A percentile compares a stretch with the other conserved stretches of the same genome.
Conservation (phyloP, 2,113 vertebrate species). For the Phainopepla nitens region DNA sequence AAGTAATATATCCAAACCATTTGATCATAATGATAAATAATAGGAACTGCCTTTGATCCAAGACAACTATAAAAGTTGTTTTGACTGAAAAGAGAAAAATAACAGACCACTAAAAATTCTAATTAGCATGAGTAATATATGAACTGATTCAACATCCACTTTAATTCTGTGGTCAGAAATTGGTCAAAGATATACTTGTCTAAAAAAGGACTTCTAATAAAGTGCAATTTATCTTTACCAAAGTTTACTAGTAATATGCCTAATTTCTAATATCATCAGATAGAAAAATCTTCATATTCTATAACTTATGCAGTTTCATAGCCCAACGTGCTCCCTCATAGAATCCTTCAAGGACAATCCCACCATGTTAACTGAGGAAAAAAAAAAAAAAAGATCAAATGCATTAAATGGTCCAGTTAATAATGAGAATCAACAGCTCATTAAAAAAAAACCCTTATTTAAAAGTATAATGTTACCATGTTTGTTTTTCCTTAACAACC, state of each 20-base stretch:
- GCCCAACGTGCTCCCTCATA: neutral
- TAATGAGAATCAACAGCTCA: neutral
- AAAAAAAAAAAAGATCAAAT: neutral
- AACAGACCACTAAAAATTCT: neutral
- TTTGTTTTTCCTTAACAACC: neutral
- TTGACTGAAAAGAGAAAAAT: neutral
- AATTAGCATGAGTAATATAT: neutral
- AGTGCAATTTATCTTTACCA: neutral
- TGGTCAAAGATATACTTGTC: neutral
- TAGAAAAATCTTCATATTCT: neutral
- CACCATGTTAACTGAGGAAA: accelerated
- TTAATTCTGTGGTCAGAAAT: neutral
- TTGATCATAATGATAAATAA: neutral
- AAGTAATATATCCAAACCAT: neutral
- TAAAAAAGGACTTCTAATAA: neutral
- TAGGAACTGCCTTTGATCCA: neutral
- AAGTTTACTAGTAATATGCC: neutral
- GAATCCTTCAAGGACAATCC: neutral
- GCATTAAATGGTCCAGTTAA: neutral
- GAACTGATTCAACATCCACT: neutral
- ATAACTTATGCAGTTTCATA: neutral
- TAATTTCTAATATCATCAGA: neutral
- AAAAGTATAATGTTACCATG: neutral
- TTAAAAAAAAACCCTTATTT: neutral
- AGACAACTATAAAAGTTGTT: neutral